Percentiles rank a stretch among this genome's conserved stretches.
Conservation (phyloP, 1,140 invertebrate genomes). For the Aphelenchoides besseyi region DNA sequence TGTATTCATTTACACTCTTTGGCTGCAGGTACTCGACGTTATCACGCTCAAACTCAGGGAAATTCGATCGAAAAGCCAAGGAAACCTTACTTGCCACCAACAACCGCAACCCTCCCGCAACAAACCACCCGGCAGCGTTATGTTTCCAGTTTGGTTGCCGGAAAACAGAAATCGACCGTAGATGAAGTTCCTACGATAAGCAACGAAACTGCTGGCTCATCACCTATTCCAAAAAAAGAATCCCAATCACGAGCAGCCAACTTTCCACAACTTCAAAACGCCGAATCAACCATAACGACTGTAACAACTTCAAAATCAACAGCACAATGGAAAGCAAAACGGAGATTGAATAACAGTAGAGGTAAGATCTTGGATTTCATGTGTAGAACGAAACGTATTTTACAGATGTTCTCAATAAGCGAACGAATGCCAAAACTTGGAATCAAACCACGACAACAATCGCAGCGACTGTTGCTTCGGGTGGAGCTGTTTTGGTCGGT, state of each 20-base stretch:
- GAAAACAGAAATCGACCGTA: constrained; percentile 4
- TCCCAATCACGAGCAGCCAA: background rate
- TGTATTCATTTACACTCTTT: background rate
- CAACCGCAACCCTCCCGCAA: background rate
- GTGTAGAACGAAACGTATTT: background rate
- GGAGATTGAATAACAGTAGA: background rate
- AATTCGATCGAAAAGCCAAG: constrained; percentile 27
- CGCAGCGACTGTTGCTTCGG: background rate
- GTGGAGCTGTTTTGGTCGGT: background rate
- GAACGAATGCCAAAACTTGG: background rate
- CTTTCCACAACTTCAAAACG: constrained; percentile 19
- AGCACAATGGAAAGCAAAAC: background rate
- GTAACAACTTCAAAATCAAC: background rate
- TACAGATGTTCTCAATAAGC: background rate
- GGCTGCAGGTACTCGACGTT: constrained; percentile 2
- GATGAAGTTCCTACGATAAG: background rate
- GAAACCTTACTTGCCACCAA: constrained; percentile 8
- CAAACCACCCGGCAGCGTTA: background rate
- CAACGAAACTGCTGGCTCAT: background rate
- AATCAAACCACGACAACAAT: background rate
- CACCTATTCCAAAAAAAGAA: background rate
- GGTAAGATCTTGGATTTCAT: too few relatives aligned
- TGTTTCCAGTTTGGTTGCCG: background rate
- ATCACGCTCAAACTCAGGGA: background rate
- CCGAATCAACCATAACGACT: background rate